These are phyloP conservation scores for Irena cyanogastra DNA, from an alignment of 2,113 vertebrate species.

Conservation along the genomic window DNA sequence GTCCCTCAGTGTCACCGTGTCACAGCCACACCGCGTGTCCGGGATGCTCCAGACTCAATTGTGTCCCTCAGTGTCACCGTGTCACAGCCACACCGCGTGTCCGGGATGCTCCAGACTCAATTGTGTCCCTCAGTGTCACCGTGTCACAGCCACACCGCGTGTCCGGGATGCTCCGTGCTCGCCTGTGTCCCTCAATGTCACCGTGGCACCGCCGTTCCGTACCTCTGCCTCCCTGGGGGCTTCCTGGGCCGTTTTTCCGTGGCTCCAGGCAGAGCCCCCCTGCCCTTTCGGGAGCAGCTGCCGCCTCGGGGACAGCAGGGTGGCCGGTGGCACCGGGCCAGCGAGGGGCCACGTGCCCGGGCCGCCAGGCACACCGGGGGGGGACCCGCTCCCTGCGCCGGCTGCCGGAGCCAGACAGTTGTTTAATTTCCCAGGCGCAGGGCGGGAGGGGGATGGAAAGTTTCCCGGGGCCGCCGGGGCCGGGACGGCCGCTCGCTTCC, in stretches of 20 bases:
- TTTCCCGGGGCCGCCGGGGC: slow-evolving; percentile 21
- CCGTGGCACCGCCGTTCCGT: accelerated
- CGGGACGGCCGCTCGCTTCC: neutral
- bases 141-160: accelerated
- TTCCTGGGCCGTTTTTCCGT: accelerated
- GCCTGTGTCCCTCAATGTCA: accelerated
- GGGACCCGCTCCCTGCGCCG: neutral
- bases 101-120: accelerated
- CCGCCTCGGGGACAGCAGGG: neutral
- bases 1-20: accelerated
- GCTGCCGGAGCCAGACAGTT: slow-evolving; percentile 38
- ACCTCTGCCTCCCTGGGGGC: accelerated
- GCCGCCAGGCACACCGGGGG: neutral
- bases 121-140: accelerated
- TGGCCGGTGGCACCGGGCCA: slow-evolving; percentile 20
- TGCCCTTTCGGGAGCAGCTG: neutral
- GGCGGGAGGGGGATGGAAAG: slow-evolving; percentile 55
- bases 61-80: accelerated
- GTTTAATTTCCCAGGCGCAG: slow-evolving; percentile 56
- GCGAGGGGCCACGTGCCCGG: neutral
- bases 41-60: accelerated
- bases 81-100: accelerated
- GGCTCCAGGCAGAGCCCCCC: neutral
- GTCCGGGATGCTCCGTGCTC: neutral
- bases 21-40: accelerated